A percentile compares a stretch with the other conserved stretches of the same genome.
phyloP scores from a whole-genome alignment of 2,888 invertebrate species.

The Thecocarcelia acutangulata region DNA sequence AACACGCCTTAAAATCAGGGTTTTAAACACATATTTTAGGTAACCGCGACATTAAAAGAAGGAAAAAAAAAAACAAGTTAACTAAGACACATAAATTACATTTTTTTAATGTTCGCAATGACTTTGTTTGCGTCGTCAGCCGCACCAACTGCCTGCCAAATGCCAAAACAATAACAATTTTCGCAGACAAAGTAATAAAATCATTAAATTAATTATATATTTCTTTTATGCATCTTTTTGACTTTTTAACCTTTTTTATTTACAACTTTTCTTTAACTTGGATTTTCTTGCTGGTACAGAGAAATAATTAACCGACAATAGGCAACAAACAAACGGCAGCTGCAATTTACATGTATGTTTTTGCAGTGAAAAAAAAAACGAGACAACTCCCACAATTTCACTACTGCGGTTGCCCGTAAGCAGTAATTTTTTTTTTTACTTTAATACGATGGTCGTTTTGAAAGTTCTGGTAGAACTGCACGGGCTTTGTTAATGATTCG shows the following conservation, averaged over 20 bases:
- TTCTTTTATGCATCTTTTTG: conserved; percentile 51
- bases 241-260: conserved; percentile 50
- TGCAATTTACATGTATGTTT: conserved; percentile 25
- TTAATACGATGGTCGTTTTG: conserved; percentile 13
- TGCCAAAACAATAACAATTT: neutral
- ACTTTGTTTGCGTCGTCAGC: neutral
- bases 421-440: neutral
- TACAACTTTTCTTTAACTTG: neutral
- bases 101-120: conserved; percentile 24
- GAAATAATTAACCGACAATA: conserved; percentile 38
- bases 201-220: conserved; percentile 42
- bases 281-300: conserved; percentile 1
- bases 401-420: conserved; percentile 21
- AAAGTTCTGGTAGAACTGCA: neutral
- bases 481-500: neutral
- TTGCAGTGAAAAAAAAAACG: neutral
- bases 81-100: neutral
- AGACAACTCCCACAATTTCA: conserved; percentile 66
- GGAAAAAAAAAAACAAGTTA: neutral
- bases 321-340: conserved; percentile 25
- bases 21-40: conserved; percentile 6
- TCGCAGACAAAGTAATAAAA: conserved; percentile 39
- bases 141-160: conserved; percentile 5
- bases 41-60: neutral
- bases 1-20: conserved; percentile 3